Conservation (phyloP, 1,140 invertebrate genomes). For the Oppia nitens region DNA sequence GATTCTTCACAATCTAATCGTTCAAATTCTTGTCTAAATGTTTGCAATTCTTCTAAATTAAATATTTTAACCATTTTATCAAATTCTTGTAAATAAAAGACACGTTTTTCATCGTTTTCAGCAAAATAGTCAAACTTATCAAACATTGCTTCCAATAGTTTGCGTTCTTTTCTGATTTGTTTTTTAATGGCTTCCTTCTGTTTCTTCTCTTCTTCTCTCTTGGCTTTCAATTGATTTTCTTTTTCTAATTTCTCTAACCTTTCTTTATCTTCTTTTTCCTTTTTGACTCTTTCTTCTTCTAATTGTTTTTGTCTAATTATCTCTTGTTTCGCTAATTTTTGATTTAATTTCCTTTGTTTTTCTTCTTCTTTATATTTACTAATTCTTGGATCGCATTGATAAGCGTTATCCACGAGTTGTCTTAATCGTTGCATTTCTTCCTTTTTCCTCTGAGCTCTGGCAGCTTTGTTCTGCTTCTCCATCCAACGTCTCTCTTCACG, state of each 20-base stretch:
- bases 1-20: conserved; percentile 50
- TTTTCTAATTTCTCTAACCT: conserved; percentile 36
- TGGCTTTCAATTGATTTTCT: conserved; percentile 56
- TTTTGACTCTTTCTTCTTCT: conserved; percentile 50
- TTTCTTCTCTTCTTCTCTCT: conserved; percentile 53
- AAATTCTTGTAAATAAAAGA: conserved; percentile 67
- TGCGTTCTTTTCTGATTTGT: conserved; percentile 64
- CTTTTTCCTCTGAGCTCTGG: conserved; percentile 76
- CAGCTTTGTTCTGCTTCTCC: conserved; percentile 90
- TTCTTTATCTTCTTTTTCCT: conserved; percentile 15
- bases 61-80: conserved; percentile 76
- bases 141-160: conserved; percentile 60
- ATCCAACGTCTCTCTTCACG: conserved; percentile 90
- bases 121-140: conserved; percentile 66
- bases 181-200: conserved; percentile 69
- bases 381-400: conserved; percentile 81
- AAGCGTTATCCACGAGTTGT: conserved; percentile 75
- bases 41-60: conserved; percentile 28
- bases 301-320: conserved; percentile 60
- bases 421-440: conserved; percentile 86
- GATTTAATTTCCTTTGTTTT: conserved; percentile 70
- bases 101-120: conserved; percentile 47
- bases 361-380: conserved; percentile 80
- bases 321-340: conserved; percentile 75
- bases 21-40: conserved; percentile 30